phyloP scores from a whole-genome alignment of 2,113 vertebrate genomes.

The Gnathonemus longibarbis region DNA sequence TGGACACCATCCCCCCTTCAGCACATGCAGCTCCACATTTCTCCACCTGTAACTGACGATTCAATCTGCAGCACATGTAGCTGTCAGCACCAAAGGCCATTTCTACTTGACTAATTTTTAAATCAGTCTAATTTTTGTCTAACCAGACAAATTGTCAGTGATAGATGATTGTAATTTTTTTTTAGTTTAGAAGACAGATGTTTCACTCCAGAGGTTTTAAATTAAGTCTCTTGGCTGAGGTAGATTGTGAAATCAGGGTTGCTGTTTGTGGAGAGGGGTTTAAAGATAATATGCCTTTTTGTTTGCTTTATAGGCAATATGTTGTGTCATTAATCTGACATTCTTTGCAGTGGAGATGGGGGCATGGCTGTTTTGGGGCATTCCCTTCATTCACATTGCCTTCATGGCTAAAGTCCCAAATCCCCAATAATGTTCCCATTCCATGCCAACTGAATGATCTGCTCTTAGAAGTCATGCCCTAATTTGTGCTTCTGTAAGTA shows the following conservation, averaged over 20 bases:
- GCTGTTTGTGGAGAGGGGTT: background rate
- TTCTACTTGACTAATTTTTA: constrained; percentile 16
- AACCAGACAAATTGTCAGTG: background rate
- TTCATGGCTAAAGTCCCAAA: background rate
- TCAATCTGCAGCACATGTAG: constrained; percentile 28
- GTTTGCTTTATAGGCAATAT: background rate
- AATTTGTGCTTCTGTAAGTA: background rate
- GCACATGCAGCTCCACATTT: background rate
- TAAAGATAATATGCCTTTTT: background rate
- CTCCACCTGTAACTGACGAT: background rate
- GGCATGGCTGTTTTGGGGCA: background rate
- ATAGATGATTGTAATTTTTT: constrained; percentile 23
- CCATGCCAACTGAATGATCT: background rate
- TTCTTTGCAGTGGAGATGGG: background rate
- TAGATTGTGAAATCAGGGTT: background rate
- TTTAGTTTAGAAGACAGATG: constrained; percentile 2
- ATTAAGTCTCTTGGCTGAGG: background rate
- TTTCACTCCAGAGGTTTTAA: background rate
- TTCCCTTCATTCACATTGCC: background rate
- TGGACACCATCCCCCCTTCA: background rate
- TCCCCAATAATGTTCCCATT: background rate
- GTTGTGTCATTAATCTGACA: background rate
- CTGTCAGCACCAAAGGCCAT: constrained; percentile 25
- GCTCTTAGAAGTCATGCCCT: background rate
- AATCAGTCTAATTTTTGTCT: constrained; percentile 12